A percentile compares a stretch with the other conserved stretches of the same genome.
phyloP scores from a whole-genome alignment of 2,888 invertebrate species.

The Idaea aversata region DNA sequence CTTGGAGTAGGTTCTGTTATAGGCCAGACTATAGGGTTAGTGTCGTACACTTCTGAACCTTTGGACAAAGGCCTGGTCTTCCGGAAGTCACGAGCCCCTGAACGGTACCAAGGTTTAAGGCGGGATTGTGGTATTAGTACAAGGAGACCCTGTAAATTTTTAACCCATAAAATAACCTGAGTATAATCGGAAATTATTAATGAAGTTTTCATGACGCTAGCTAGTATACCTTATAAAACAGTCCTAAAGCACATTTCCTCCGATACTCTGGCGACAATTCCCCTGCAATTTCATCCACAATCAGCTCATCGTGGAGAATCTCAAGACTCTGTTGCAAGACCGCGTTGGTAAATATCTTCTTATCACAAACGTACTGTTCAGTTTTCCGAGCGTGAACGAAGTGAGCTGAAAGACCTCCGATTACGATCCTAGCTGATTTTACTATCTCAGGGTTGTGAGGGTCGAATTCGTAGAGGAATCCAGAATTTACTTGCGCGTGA shows the following conservation, averaged over 20 bases:
- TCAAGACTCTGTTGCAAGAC: slow-evolving; percentile 75
- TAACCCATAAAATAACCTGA: too few species aligned
- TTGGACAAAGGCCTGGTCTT: slow-evolving; percentile 80
- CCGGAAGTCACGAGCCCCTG: slow-evolving; percentile 72
- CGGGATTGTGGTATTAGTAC: slow-evolving; percentile 68
- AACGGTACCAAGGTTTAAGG: slow-evolving; percentile 67
- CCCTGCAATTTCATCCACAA: slow-evolving; percentile 64
- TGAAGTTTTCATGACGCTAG: neutral
- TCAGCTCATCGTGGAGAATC: slow-evolving; percentile 76
- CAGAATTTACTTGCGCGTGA: slow-evolving; percentile 88
- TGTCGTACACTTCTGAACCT: slow-evolving; percentile 82
- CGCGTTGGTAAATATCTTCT: slow-evolving; percentile 65
- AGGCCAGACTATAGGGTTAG: slow-evolving; percentile 83
- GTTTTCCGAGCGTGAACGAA: slow-evolving; percentile 81
- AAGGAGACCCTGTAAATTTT: slow-evolving; percentile 66
- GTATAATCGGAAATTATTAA: too few species aligned
- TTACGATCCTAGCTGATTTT: slow-evolving; percentile 79
- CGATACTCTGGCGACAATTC: slow-evolving; percentile 81
- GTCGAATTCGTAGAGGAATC: slow-evolving; percentile 82
- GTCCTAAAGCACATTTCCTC: slow-evolving; percentile 78
- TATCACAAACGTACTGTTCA: slow-evolving; percentile 66
- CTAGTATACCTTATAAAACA: slow-evolving; percentile 83
- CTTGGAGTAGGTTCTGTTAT: slow-evolving; percentile 84
- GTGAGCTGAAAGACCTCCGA: slow-evolving; percentile 76
- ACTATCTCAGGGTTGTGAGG: slow-evolving; percentile 39